Percentiles rank a stretch among this genome's conserved stretches.
These are phyloP conservation scores for Hippocampus abdominalis DNA, from an alignment of 2,113 vertebrate genomes.

Conservation along the genomic window DNA sequence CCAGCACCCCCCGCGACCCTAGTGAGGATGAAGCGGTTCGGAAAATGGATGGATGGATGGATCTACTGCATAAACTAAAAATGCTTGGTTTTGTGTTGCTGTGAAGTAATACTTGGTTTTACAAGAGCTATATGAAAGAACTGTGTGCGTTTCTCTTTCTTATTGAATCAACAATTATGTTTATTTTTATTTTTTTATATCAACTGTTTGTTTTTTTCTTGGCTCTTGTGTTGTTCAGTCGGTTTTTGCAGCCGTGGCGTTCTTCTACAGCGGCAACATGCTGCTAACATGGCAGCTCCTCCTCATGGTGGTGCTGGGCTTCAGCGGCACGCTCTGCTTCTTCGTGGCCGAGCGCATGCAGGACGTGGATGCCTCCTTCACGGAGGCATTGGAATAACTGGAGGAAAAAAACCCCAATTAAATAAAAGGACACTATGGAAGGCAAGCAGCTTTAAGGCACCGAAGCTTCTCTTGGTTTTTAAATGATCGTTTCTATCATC, in stretches of 20 bases:
- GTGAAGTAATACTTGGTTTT: not conserved
- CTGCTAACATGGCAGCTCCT: conserved; percentile 93
- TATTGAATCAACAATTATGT: too few relatives aligned
- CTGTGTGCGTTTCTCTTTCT: too few relatives aligned
- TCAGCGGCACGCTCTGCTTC: conserved; percentile 88
- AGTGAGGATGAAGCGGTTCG: too few relatives aligned
- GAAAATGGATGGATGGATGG: too few relatives aligned
- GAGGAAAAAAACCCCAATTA: not conserved
- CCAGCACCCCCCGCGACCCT: too few relatives aligned
- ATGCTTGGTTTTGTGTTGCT: too few relatives aligned
- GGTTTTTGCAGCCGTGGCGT: conserved; percentile 87
- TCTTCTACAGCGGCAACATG: conserved; percentile 95
- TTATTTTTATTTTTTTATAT: not conserved
- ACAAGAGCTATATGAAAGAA: not conserved
- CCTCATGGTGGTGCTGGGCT: conserved; percentile 86
- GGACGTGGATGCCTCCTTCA: conserved; percentile 47
- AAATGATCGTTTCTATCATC: not conserved
- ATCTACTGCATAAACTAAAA: too few relatives aligned
- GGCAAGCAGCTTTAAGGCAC: not conserved
- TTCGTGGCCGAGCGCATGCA: conserved; percentile 82
- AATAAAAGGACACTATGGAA: not conserved
- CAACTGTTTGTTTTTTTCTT: not conserved
- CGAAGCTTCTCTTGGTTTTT: not conserved
- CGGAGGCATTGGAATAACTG: conserved; percentile 40
- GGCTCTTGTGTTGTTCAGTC: conserved; percentile 72